Conservation (phyloP, 2,888 invertebrate genomes). For the Scaptomyza tumidula region DNA sequence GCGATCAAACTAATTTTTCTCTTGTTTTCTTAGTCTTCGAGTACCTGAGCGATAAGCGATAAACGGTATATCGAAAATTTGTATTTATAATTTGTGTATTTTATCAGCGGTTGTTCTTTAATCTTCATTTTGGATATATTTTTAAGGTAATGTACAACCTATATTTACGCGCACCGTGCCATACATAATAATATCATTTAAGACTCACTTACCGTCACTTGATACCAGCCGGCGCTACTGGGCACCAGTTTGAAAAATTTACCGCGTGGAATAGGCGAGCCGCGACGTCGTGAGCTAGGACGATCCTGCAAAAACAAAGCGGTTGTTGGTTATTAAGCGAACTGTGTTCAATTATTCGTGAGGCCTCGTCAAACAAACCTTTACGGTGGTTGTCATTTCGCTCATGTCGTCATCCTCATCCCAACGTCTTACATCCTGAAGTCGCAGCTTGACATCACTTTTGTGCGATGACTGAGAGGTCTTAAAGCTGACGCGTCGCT, state of each 20-base stretch:
- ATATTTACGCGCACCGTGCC: neutral
- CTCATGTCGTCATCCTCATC: slow-evolving; percentile 84
- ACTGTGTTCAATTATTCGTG: neutral
- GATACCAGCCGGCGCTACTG: slow-evolving; percentile 89
- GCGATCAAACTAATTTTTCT: no score
- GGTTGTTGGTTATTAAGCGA: neutral
- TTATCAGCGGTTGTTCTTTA: no score
- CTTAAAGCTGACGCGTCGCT: slow-evolving; percentile 84
- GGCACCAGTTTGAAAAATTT: slow-evolving; percentile 78
- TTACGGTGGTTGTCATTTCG: slow-evolving; percentile 65
- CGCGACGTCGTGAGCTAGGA: slow-evolving; percentile 61
- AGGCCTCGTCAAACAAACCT: slow-evolving; percentile 36
- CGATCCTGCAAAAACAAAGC: slow-evolving; percentile 57
- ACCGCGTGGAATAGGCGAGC: slow-evolving; percentile 71
- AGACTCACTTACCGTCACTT: slow-evolving; percentile 86
- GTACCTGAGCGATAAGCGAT: no score
- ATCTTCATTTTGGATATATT: no score
- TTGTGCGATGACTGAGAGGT: slow-evolving; percentile 73
- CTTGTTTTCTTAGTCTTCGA: no score
- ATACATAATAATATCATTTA: no score
- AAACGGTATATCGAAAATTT: no score
- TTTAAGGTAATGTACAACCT: neutral
- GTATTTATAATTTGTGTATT: no score
- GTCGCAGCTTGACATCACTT: slow-evolving; percentile 41
- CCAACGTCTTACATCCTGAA: slow-evolving; percentile 72